Evolutionary conservation across 2,797 vertebrate genomes (phyloP), one percentile per base, ranked within the genome.

Genomic region (Aselliscus stoliczkanus): DNA sequence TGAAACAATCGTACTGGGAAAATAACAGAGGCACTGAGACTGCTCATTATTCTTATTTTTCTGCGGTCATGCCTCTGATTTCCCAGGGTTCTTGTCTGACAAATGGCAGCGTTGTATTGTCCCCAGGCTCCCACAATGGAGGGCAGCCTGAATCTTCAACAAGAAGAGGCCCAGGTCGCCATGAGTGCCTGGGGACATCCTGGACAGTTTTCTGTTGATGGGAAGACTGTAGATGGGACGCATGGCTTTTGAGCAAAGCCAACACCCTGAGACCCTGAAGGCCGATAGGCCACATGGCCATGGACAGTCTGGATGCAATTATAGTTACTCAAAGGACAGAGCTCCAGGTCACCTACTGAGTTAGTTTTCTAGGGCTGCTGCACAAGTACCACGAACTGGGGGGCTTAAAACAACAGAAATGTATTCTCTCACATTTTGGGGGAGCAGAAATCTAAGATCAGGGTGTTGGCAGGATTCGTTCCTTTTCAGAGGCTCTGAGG

Each of bases 191-290:
- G 4, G 58, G 52, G 44, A 12, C 42, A 1, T 14, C 87, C 47
- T 23, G 4, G 13, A 44, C 7, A 0, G 42, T 8, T 17, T 15
- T 65, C 69, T 7, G 31, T 6, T 3, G 2, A 12, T 0, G n/a
- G 27, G 8, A 14, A 10, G 37, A 47, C 5, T 0, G 3, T 47
- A 67, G 37, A 37, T 1, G 1, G 47, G 25, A 42, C 2, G 0
- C 5, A 0, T 11, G 34, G 52, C 94, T 76, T 31, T 25, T 5
- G 60, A 31, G 64, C 56, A 80, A 65, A 85, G 80, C 21, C 17
- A 0, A 23, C 0, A 21, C 37, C 79, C 50, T 5, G 25, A 77
- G 70, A 27, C 29, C 75, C 79, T 13, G 31, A 23, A 7, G 69
- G 18, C 62, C 42, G 8, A 3, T 0, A 1, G 47, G 70, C 20